phyloP scores from a whole-genome alignment of 1,140 invertebrate genomes.

The Dinoponera quadriceps region DNA sequence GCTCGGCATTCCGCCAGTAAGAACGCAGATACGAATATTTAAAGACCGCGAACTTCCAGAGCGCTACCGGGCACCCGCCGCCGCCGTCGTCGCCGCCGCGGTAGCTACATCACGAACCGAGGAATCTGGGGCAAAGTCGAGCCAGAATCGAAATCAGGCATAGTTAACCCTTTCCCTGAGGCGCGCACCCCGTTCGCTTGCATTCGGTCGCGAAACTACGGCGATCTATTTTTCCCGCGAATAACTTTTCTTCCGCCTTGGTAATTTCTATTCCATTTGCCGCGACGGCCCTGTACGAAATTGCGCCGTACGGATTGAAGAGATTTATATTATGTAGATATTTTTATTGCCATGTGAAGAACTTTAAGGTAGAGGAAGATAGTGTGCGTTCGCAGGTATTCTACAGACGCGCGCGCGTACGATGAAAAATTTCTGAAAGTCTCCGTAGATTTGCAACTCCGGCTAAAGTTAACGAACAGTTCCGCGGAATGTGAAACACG shows the following conservation, averaged over 20 bases:
- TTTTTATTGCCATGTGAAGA: neutral
- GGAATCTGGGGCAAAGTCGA: constrained; percentile 31
- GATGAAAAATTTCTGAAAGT: constrained; percentile 35
- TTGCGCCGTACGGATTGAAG: constrained; percentile 12
- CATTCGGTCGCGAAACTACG: constrained; percentile 34
- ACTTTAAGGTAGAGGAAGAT: neutral
- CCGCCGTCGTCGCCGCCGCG: too few species aligned
- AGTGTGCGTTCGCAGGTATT: neutral
- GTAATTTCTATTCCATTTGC: constrained; percentile 17
- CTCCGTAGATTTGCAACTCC: constrained; percentile 35
- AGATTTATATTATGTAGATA: constrained; percentile 32
- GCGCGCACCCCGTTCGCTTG: constrained; percentile 7
- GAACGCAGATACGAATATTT: constrained; percentile 54
- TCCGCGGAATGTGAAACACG: constrained; percentile 39
- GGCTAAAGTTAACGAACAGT: constrained; percentile 46
- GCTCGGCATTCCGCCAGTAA: constrained; percentile 27
- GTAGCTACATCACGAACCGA: neutral
- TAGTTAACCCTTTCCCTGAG: constrained; percentile 31
- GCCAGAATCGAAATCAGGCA: constrained; percentile 37
- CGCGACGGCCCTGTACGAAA: neutral
- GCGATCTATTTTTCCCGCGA: constrained; percentile 51
- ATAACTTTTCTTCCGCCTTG: constrained; percentile 8
- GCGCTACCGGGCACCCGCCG: neutral
- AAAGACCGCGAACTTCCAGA: constrained; percentile 47
- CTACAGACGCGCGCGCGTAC: neutral